phyloP scores from a whole-genome alignment of 2,888 invertebrate genomes.

The Quadroppia sp. region DNA sequence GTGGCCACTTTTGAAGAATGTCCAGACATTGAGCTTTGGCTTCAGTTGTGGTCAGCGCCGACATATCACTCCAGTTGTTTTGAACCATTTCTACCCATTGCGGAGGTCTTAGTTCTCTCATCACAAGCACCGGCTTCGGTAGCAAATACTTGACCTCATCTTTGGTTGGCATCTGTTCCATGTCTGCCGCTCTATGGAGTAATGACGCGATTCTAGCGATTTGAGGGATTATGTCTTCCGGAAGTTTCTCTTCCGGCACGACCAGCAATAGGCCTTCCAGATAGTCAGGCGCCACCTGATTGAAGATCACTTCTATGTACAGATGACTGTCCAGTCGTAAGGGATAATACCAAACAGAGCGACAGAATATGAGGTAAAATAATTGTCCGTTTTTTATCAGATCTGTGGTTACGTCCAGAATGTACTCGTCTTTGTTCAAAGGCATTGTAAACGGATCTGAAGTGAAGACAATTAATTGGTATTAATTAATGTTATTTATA shows the following conservation, averaged over 20 bases:
- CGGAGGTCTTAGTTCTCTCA: constrained; percentile 77
- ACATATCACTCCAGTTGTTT: constrained; percentile 78
- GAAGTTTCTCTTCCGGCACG: constrained; percentile 57
- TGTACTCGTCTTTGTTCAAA: constrained; percentile 87
- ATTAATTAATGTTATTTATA: too few species aligned
- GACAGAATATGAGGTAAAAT: constrained; percentile 94
- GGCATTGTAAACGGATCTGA: constrained; percentile 78
- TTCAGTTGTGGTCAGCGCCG: constrained; percentile 68
- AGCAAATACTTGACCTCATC: constrained; percentile 69
- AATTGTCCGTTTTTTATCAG: constrained; percentile 86
- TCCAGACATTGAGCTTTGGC: constrained; percentile 70
- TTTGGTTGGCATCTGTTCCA: constrained; percentile 75
- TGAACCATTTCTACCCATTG: constrained; percentile 88
- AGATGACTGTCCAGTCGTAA: constrained; percentile 77
- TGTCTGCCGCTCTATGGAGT: constrained; percentile 83
- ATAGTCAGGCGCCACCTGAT: constrained; percentile 95
- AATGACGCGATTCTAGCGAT: constrained; percentile 85
- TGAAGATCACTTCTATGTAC: constrained; percentile 90
- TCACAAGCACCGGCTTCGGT: constrained; percentile 80
- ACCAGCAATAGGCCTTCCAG: constrained; percentile 85
- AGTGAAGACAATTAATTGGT: constrained; percentile 37
- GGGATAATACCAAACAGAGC: constrained; percentile 68
- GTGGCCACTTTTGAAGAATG: constrained; percentile 86
- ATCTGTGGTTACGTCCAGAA: constrained; percentile 92
- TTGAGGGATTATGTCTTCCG: constrained; percentile 58